Evolutionary conservation across 37 sponge, comb jelly and placozoan genomes (phyloP).

Genomic region (Amphimedon queenslandica): DNA sequence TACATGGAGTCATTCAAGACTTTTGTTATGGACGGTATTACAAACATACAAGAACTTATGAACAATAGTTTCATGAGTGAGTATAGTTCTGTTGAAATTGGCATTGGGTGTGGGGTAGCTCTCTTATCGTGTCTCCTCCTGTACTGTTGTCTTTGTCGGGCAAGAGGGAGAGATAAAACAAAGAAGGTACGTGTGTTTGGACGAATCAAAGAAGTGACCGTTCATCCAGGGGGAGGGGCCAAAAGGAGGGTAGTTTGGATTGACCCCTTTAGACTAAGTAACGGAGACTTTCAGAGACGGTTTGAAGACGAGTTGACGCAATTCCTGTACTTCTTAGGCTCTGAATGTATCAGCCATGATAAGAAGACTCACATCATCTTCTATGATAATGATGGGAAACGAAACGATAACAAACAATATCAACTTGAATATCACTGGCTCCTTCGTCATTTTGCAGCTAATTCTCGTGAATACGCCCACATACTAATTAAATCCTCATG

Average conservation of each 20-base stretch:
- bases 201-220: background rate
- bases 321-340: background rate
- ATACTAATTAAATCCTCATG: too few relatives aligned
- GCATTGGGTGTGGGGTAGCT: too few relatives aligned
- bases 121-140: too few relatives aligned
- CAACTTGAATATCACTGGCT: background rate
- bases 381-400: background rate
- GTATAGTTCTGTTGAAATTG: too few relatives aligned
- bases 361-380: background rate
- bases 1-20: too few relatives aligned
- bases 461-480: background rate
- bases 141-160: background rate
- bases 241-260: background rate
- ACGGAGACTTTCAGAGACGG: background rate
- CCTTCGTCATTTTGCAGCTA: background rate
- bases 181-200: background rate
- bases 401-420: background rate
- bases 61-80: too few relatives aligned
- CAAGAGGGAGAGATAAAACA: background rate
- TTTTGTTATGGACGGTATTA: too few relatives aligned
- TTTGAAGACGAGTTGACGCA: constrained; percentile 5
- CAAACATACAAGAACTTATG: too few relatives aligned
- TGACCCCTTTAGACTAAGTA: constrained; percentile 3
- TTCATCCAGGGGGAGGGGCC: background rate
- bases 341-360: background rate